Evolutionary conservation across 53 echinoderm and acorn worm genomes (phyloP).

Genomic region (Arbacia lixula): DNA sequence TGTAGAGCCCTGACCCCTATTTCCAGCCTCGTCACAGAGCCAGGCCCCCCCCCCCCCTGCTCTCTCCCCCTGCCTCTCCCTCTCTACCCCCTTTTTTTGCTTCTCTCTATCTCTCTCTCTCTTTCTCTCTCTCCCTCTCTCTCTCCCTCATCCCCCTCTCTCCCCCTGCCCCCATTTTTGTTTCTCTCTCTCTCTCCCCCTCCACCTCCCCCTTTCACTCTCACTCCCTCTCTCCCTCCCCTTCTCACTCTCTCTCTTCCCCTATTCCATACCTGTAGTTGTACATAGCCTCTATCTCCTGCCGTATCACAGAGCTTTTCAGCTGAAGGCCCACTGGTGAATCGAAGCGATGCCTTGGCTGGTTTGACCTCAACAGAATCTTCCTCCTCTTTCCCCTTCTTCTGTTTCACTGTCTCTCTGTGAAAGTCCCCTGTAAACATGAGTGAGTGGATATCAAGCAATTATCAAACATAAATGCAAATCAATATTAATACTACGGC

Average conservation of each 20-base stretch:
- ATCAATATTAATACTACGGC: too few relatives aligned
- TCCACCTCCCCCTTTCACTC: neutral
- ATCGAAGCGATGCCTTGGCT: conserved; percentile 71
- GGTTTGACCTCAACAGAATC: neutral
- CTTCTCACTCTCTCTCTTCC: neutral
- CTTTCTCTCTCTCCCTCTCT: neutral
- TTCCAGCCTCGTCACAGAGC: too few relatives aligned
- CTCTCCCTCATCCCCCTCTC: neutral
- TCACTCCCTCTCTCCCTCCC: neutral
- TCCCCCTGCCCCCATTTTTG: neutral
- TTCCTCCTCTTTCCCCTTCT: conserved; percentile 45
- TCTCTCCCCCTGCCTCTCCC: too few relatives aligned
- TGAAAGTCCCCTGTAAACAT: conserved; percentile 58
- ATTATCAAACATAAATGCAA: too few relatives aligned
- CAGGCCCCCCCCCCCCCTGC: too few relatives aligned
- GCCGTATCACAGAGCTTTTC: conserved; percentile 76
- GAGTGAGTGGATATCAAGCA: too few relatives aligned
- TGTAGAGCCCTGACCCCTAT: too few relatives aligned
- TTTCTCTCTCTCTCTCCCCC: neutral
- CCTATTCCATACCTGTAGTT: conserved; percentile 67
- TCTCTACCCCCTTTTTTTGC: too few relatives aligned
- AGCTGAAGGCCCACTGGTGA: conserved; percentile 81
- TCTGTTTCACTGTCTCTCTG: conserved; percentile 40
- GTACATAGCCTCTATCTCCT: conserved; percentile 78
- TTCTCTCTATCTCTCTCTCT: neutral